A percentile compares a stretch with the other conserved stretches of the same genome.
Conservation (phyloP, 1,140 invertebrate genomes). For the Cyrtorhinus lividipennis region DNA sequence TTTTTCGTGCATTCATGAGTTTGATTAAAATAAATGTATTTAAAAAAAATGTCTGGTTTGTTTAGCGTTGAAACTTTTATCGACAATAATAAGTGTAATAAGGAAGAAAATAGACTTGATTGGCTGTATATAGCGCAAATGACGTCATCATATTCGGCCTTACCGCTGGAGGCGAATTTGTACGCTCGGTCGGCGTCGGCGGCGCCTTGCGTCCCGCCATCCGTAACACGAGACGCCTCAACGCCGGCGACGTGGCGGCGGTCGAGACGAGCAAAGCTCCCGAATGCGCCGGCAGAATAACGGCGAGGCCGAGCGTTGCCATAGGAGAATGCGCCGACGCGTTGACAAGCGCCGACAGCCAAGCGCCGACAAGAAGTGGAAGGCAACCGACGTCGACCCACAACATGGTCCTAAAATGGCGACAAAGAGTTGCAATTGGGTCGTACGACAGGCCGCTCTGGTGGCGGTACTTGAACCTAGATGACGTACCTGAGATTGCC, state of each 20-base stretch:
- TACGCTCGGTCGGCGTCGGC: constrained; percentile 49
- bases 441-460: neutral
- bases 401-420: constrained; percentile 53
- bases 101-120: too few species aligned
- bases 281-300: constrained; percentile 50
- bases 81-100: too few species aligned
- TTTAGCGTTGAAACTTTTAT: too few species aligned
- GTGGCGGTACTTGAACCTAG: too few species aligned
- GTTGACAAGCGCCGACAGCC: constrained; percentile 65
- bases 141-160: too few species aligned
- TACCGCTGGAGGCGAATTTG: constrained; percentile 9
- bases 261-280: constrained; percentile 46
- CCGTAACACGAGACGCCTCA: constrained; percentile 44
- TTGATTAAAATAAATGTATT: too few species aligned
- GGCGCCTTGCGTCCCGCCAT: constrained; percentile 76
- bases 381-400: constrained; percentile 67
- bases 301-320: constrained; percentile 49
- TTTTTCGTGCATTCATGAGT: too few species aligned
- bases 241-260: constrained; percentile 38
- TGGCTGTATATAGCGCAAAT: too few species aligned
- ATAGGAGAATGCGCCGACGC: constrained; percentile 59
- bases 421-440: constrained; percentile 8
- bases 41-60: too few species aligned
- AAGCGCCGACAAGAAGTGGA: constrained; percentile 58
- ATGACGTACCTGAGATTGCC: constrained; percentile 64